Evolutionary conservation across 2,888 invertebrate species (phyloP), one percentile per base, ranked within the genome.

Genomic region (Melanargia galathea): DNA sequence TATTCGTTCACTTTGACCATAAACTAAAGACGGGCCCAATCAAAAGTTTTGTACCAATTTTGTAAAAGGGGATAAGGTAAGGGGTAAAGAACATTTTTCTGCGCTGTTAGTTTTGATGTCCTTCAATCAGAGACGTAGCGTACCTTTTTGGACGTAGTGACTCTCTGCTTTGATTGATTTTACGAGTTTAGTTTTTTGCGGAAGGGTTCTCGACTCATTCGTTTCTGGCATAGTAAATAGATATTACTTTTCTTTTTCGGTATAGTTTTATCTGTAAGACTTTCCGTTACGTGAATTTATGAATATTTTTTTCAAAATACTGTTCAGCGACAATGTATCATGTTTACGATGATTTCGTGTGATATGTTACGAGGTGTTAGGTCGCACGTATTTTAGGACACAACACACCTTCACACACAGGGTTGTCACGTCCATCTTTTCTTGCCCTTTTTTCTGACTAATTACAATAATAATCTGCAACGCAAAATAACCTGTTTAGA

Each of bases 81-180:
- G 83, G 81, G 85, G 83, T 82, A 80, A 67, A 59, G 46, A 63
- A 73, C 75, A 74, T 74, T 80, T 82, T 84, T 83, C 78, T 83
- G 75, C 71, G 57, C 74, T 67, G 79, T 84, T 82, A 74, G 71
- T 72, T 85, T 85, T 86, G 77, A 83, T 78, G 78, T 71, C 68
- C 68, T 68, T 76, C 77, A 78, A 77, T 79, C 79, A 75, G 75
- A 74, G 74, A 49, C 57, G 60, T 58, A 71, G 70, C 63, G 68
- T 70, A 72, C 72, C 67, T 71, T 70, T 69, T 66, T 69, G 40
- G 48, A n/a, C n/a, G n/a, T n/a, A n/a, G n/a, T n/a, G n/a, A 55
- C 20, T 46, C n/a, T 35, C 68, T 65, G 70, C 70, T 66, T 71
- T 65, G 66, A 72, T 65, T 66, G 51, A 65, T 52, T 63, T 62